phyloP scores from a whole-genome alignment of 1,140 invertebrate genomes.

The Bombus confusus region DNA sequence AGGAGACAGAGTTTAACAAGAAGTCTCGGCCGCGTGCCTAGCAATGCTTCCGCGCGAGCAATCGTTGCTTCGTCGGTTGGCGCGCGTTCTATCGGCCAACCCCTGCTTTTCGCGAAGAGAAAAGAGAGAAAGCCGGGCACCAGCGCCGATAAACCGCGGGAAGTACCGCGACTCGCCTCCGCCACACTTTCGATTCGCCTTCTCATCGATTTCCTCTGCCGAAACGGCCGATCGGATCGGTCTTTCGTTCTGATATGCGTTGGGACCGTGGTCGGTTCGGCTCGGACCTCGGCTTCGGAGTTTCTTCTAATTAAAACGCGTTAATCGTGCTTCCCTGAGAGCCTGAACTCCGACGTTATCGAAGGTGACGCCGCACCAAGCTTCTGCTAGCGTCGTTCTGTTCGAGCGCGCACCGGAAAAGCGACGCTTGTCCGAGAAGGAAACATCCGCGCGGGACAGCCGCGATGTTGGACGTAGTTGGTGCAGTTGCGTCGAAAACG shows the following conservation, averaged over 20 bases:
- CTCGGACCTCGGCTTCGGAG: not conserved
- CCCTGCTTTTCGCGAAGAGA: not conserved
- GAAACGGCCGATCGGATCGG: not conserved
- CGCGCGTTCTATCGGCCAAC: too few relatives aligned
- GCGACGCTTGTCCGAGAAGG: not conserved
- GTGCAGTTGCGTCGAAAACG: too few relatives aligned
- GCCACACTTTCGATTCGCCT: not conserved
- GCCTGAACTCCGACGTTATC: conserved; percentile 42
- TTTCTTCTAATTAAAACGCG: conserved; percentile 21
- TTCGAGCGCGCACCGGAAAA: not conserved
- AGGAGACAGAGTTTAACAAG: too few relatives aligned
- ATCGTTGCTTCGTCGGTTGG: not conserved
- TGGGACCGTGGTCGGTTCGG: not conserved
- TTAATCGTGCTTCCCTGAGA: conserved; percentile 56
- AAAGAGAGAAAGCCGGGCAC: not conserved
- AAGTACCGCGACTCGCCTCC: not conserved
- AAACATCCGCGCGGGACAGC: too few relatives aligned
- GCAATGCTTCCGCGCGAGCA: not conserved
- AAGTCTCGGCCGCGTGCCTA: not conserved
- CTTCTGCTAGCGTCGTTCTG: not conserved
- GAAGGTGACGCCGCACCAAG: not conserved
- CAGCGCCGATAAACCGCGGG: not conserved
- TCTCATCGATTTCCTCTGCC: not conserved
- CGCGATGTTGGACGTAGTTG: too few relatives aligned
- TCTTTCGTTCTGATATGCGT: conserved; percentile 26